phyloP scores from a whole-genome alignment of 2,797 vertebrate species.

The Apogon hyalosoma region DNA sequence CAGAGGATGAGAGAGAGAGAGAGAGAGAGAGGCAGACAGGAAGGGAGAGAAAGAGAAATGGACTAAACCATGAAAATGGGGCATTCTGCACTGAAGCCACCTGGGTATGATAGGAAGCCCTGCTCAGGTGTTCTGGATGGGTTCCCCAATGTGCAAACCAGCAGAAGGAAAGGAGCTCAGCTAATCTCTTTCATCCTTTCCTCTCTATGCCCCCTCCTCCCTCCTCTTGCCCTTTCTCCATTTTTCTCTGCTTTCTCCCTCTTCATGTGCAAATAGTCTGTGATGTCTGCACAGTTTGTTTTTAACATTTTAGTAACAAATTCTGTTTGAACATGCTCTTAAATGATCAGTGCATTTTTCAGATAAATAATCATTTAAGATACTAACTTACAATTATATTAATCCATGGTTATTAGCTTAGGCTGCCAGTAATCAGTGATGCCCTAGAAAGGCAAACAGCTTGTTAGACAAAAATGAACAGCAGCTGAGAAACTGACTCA shows the following conservation, averaged over 20 bases:
- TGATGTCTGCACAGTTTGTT: too few species aligned
- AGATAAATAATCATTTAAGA: background rate
- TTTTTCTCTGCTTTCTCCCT: background rate
- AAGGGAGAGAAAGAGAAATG: conserved; percentile 26
- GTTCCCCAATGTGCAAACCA: conserved; percentile 68
- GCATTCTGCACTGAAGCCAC: conserved; percentile 64
- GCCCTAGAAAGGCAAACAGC: background rate
- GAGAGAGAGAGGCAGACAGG: conserved; percentile 2
- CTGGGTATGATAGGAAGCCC: conserved; percentile 69
- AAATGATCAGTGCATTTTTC: background rate
- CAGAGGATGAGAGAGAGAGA: conserved; percentile 2
- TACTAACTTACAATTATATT: background rate
- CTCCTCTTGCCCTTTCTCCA: conserved; percentile 11
- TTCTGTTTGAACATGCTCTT: background rate
- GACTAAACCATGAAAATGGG: conserved; percentile 60
- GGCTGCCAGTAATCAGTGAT: background rate
- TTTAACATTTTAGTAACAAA: background rate
- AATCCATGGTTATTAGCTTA: background rate
- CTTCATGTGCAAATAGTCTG: background rate
- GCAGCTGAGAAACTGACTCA: background rate
- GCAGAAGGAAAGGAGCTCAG: conserved; percentile 48
- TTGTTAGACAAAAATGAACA: background rate
- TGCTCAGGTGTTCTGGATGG: conserved; percentile 72
- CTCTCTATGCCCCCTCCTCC: conserved; percentile 10
- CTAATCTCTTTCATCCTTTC: conserved; percentile 44